Conservation (phyloP, 2,888 invertebrate genomes). For the Brachyptera risi region DNA sequence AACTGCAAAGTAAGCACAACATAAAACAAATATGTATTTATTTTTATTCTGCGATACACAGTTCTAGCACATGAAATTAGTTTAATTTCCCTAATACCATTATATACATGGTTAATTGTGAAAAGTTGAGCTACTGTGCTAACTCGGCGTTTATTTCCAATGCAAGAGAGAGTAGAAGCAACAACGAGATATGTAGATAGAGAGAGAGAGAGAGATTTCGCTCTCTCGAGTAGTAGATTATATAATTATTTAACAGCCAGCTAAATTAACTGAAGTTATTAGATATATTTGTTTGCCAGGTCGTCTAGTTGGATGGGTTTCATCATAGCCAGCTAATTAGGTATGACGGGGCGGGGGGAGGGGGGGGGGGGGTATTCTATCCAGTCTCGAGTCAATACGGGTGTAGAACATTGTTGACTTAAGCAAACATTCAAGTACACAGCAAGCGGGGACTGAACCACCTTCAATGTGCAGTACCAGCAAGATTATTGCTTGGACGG, state of each 20-base stretch:
- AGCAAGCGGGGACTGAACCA: too few relatives aligned
- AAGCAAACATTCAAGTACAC: too few relatives aligned
- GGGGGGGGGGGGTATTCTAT: too few relatives aligned
- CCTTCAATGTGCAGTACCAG: too few relatives aligned
- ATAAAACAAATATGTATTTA: slow-evolving; percentile 2
- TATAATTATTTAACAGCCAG: slow-evolving; percentile 14
- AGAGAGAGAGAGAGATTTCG: too few relatives aligned
- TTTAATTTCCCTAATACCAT: background rate
- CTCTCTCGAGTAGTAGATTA: slow-evolving; percentile 6
- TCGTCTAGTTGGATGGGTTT: slow-evolving; percentile 6
- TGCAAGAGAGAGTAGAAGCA: too few relatives aligned
- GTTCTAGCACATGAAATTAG: background rate
- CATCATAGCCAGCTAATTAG: slow-evolving; percentile 17
- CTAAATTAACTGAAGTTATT: slow-evolving; percentile 18
- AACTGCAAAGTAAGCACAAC: slow-evolving; percentile 5
- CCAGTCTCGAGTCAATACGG: too few relatives aligned
- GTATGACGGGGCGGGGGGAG: too few relatives aligned
- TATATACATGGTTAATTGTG: background rate
- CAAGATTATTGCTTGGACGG: too few relatives aligned
- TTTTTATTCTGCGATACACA: background rate
- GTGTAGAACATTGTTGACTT: too few relatives aligned
- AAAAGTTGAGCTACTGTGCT: slow-evolving; percentile 1
- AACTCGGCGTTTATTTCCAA: slow-evolving; percentile 5
- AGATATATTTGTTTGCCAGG: slow-evolving; percentile 14
- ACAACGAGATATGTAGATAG: too few relatives aligned